Conservation (phyloP, 2,888 invertebrate genomes). For the Agrotis puta region DNA sequence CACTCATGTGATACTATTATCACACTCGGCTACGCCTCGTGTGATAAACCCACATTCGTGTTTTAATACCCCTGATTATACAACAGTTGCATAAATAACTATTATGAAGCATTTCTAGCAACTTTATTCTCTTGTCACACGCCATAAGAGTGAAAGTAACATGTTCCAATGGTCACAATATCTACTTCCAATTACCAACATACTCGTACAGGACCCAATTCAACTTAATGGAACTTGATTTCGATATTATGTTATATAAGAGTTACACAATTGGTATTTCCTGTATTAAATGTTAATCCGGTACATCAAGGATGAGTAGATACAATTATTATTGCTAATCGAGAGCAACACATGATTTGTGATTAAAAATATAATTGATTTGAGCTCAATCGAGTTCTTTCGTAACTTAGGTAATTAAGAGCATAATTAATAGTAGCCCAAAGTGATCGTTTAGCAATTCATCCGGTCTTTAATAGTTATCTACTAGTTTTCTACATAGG, state of each 20-base stretch:
- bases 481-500: slow-evolving; percentile 14
- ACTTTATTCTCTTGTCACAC: slow-evolving; percentile 69
- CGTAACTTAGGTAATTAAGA: slow-evolving; percentile 10
- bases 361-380: slow-evolving; percentile 16
- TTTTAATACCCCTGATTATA: too few relatives aligned
- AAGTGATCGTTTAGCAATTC: slow-evolving; percentile 13
- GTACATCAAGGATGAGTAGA: slow-evolving; percentile 44
- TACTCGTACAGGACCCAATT: slow-evolving; percentile 72
- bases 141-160: slow-evolving; percentile 79
- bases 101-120: slow-evolving; percentile 51
- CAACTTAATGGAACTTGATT: slow-evolving; percentile 67
- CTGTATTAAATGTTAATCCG: slow-evolving; percentile 54
- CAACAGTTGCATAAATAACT: too few relatives aligned
- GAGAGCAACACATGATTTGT: slow-evolving; percentile 16
- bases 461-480: neutral
- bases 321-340: slow-evolving; percentile 33
- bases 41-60: too few relatives aligned
- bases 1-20: too few relatives aligned
- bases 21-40: too few relatives aligned
- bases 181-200: slow-evolving; percentile 66
- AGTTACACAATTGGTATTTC: slow-evolving; percentile 60
- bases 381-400: slow-evolving; percentile 11
- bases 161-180: slow-evolving; percentile 71
- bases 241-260: slow-evolving; percentile 59
- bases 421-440: slow-evolving; percentile 7